Base-by-base conservation (phyloP, 2,888 invertebrate genomes). In the Caenorhabditis sulstoni region DNA sequence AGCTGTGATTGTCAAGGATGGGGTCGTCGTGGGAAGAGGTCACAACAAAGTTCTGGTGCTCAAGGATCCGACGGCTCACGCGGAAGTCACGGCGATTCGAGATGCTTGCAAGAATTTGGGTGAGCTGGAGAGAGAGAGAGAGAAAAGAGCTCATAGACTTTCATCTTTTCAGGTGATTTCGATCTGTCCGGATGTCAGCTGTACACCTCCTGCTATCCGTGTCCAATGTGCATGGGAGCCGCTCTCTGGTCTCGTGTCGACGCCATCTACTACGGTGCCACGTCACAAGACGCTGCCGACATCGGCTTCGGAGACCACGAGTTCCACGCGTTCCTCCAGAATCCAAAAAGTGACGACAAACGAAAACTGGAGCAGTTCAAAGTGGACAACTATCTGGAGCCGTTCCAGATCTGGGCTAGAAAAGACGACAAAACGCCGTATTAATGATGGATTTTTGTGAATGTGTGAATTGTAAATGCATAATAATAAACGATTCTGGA, bases 121-220 rank as follows among this genome's bases (percentile, higher is more conserved):
- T 77, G 37, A 37, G 71, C 52, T n/a, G 14, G n/a, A n/a, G n/a
- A n/a, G n/a, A n/a, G n/a, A n/a, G n/a, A n/a, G n/a, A n/a, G n/a
- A n/a, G n/a, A n/a, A n/a, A n/a, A n/a, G n/a, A n/a, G n/a, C n/a
- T n/a, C n/a, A n/a, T n/a, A n/a, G n/a, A n/a, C n/a, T n/a, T n/a
- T n/a, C n/a, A n/a, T 29, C 29, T 29, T 58, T 77, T 39, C 74
- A 81, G 78, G 53, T 41, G 41, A 50, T 14, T 81, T 68, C 58
- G 75, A 76, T 39, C 81, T 82, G 1, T 65, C 73, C 50, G 87
- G 86, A 4, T 87, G 86, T 47, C 70, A 66, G 12, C 84, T 88
- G 47, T 88, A 88, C 84, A 87, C 88, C n/a, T 87, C 87, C 45
- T 87, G 87, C 68, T 87, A 87, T 59, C 88, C 88, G 5, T 88